Evolutionary conservation across 2,797 vertebrate species (phyloP).

Genomic region (Acanthis flammea): DNA sequence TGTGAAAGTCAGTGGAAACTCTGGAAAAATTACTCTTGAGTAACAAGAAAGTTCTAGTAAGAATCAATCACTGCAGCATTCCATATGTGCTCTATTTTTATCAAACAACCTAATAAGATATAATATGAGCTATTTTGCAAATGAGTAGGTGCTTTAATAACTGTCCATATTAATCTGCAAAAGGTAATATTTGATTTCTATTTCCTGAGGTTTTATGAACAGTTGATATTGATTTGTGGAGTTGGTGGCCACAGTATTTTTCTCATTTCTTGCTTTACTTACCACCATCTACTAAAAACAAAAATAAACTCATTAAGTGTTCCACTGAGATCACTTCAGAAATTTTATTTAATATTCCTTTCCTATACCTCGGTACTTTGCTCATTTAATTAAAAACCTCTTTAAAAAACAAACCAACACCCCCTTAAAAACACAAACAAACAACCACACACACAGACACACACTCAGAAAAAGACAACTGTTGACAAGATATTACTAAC

Average conservation of each 20-base stretch:
- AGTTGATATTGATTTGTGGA: background rate
- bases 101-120: background rate
- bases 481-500: background rate
- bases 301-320: background rate
- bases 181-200: background rate
- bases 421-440: accelerated
- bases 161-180: background rate
- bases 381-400: background rate
- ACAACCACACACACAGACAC: background rate
- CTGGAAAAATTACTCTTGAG: background rate
- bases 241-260: background rate
- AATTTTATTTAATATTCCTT: background rate
- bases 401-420: accelerated
- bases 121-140: background rate
- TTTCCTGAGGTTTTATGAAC: background rate
- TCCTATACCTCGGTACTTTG: background rate
- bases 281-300: background rate
- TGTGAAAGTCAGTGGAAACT: background rate
- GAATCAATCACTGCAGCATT: background rate
- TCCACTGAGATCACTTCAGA: background rate
- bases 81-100: background rate
- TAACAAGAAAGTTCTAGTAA: background rate
- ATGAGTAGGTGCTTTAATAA: background rate
- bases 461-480: background rate
- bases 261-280: background rate